phyloP scores from a whole-genome alignment of 1,140 invertebrate genomes.

The Tribolium castaneum region DNA sequence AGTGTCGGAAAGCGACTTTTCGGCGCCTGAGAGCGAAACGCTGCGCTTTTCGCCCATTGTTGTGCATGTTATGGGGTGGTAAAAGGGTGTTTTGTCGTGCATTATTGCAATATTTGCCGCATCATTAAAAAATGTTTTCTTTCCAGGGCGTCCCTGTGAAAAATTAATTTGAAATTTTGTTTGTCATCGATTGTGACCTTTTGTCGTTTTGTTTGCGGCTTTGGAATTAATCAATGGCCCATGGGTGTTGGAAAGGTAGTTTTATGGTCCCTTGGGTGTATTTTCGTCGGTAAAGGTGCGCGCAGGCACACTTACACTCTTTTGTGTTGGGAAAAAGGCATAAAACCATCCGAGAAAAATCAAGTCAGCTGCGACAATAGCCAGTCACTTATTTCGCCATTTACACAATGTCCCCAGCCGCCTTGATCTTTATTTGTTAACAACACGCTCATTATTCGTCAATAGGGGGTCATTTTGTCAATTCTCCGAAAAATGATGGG shows the following conservation, averaged over 20 bases:
- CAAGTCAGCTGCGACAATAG: slow-evolving; percentile 31
- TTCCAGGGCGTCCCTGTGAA: too few relatives aligned
- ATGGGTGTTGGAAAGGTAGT: background rate
- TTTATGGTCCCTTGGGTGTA: background rate
- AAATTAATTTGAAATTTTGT: background rate
- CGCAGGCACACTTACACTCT: slow-evolving; percentile 28
- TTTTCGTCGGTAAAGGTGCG: slow-evolving; percentile 4
- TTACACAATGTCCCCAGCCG: slow-evolving; percentile 43
- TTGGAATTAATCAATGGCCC: background rate
- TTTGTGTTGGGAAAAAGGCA: background rate
- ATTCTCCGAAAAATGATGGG: slow-evolving; percentile 48
- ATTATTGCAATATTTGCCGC: too few relatives aligned
- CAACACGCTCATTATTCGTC: slow-evolving; percentile 49
- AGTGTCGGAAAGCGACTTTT: too few relatives aligned
- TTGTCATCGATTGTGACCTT: background rate
- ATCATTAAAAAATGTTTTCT: too few relatives aligned
- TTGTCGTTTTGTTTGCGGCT: background rate
- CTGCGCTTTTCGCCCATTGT: too few relatives aligned
- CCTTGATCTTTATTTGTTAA: slow-evolving; percentile 51
- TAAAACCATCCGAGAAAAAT: slow-evolving; percentile 28
- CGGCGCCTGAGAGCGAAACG: too few relatives aligned
- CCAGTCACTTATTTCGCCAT: slow-evolving; percentile 52
- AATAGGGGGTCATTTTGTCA: slow-evolving; percentile 40
- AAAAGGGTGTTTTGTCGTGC: too few relatives aligned
- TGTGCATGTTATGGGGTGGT: too few relatives aligned